Conservation (phyloP, 2,888 invertebrate genomes). For the Thecophora atra region DNA sequence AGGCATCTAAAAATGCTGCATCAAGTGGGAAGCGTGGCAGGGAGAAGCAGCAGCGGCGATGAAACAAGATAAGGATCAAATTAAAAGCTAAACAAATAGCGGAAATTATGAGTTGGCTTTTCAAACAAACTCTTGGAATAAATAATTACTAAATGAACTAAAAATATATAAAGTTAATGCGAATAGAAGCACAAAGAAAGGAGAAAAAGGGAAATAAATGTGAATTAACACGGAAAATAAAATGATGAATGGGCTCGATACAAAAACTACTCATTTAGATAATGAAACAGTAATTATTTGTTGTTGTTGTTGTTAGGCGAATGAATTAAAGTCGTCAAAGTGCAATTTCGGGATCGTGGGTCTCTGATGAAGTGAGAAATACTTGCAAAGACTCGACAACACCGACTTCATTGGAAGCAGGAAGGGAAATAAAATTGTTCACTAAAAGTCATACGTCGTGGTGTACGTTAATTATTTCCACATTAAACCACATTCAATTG, state of each 20-base stretch:
- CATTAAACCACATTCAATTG: no score
- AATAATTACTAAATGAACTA: no score
- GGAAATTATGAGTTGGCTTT: neutral
- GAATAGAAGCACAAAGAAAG: neutral
- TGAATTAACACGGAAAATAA: neutral
- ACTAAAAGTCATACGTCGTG: no score
- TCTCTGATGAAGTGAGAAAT: no score
- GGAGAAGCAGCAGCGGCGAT: neutral
- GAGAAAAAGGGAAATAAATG: neutral
- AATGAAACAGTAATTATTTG: neutral
- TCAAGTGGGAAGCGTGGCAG: neutral
- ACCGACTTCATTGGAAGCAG: no score
- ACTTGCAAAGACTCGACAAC: no score
- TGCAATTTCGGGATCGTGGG: neutral
- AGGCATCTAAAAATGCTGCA: neutral
- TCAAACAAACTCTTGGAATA: no score
- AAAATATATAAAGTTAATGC: neutral
- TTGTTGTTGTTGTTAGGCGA: neutral
- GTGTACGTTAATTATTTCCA: no score
- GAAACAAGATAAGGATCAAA: neutral
- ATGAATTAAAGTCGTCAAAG: neutral
- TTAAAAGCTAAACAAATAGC: neutral
- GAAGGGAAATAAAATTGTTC: no score
- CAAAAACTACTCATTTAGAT: neutral
- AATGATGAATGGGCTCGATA: neutral